Evolutionary conservation across 2,797 vertebrate species (phyloP), one percentile per base, ranked within the genome.

Genomic region (Premnoplex brunnescens): DNA sequence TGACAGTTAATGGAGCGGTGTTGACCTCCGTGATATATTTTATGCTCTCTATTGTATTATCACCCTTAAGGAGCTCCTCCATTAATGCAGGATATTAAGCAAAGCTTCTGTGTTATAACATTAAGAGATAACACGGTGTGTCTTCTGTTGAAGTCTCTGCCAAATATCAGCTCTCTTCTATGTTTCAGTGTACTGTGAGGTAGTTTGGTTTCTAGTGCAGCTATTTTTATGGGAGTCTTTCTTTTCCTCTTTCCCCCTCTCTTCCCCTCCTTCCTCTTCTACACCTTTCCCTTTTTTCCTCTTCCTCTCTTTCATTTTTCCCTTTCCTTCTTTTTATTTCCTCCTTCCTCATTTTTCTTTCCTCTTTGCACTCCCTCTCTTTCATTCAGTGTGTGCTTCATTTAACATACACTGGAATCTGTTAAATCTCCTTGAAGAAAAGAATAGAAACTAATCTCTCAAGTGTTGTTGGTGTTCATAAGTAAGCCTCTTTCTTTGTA

Each of bases 61-160:
- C 96, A 97, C 87, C 91, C 96, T 95, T 97, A 96, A 97, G 96
- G 79, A 97, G 90, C 62, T 95, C 84, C 82, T 97, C 97, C 93
- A 96, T 97, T 98, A 98, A 97, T 97, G 85, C 89, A 94, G 93
- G 91, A 91, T 96, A 81, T 97, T 97, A 96, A 97, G 96, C 91
- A 96, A 96, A 95, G 91, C 94, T 93, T 85, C 83, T 82, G 62
- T 92, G 72, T 96, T 96, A 64, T 41, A 91, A 95, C 67, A 92
- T 75, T 79, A 95, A 93, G 89, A 92, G 95, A 60, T 91, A 95
- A 93, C 68, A 68, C 37, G 82, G 80, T 73, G 28, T 14, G 6
- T 93, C 92, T 97, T 92, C 87, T 96, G 21, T 78, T 86, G 76
- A 94, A 94, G 83, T 64, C 80, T 85, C 18, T 79, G 94, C 90